phyloP scores from a whole-genome alignment of 2,797 vertebrate genomes.

The Sebastes flavidus region DNA sequence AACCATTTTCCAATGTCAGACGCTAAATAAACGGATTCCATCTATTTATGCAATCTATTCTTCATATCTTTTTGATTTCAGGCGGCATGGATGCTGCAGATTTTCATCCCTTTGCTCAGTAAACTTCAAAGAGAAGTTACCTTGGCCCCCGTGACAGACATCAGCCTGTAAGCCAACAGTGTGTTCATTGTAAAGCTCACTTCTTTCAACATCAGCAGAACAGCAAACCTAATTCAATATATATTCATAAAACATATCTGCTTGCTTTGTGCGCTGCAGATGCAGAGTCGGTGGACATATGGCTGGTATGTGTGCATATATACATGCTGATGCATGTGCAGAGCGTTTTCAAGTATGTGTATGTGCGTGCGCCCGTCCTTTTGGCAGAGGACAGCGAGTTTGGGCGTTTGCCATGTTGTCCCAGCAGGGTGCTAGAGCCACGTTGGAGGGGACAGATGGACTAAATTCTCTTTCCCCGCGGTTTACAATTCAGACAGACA shows the following conservation, averaged over 20 bases:
- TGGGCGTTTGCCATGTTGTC: constrained; percentile 70
- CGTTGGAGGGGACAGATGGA: constrained; percentile 79
- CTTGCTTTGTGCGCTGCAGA: constrained; percentile 8
- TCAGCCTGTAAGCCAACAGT: not conserved
- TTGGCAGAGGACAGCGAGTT: constrained; percentile 62
- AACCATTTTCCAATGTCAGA: not conserved
- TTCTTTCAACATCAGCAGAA: constrained; percentile 36
- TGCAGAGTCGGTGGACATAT: constrained; percentile 6
- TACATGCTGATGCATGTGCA: constrained; percentile 20
- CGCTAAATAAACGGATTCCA: not conserved
- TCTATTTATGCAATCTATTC: not conserved
- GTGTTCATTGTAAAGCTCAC: not conserved
- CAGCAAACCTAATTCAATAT: constrained; percentile 19
- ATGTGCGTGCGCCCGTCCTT: constrained; percentile 41
- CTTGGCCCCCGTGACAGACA: constrained; percentile 17
- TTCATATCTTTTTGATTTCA: not conserved
- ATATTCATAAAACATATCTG: constrained; percentile 6
- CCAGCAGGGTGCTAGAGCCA: constrained; percentile 70
- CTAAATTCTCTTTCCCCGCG: constrained; percentile 66
- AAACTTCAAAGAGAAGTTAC: constrained; percentile 9
- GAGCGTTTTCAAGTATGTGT: constrained; percentile 24
- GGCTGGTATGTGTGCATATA: constrained; percentile 8
- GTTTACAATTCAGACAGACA: constrained; percentile 73
- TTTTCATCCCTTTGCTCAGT: not conserved
- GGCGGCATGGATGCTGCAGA: not conserved